Base-by-base conservation (phyloP, 2,888 invertebrate species). In the Eurois occulta region DNA sequence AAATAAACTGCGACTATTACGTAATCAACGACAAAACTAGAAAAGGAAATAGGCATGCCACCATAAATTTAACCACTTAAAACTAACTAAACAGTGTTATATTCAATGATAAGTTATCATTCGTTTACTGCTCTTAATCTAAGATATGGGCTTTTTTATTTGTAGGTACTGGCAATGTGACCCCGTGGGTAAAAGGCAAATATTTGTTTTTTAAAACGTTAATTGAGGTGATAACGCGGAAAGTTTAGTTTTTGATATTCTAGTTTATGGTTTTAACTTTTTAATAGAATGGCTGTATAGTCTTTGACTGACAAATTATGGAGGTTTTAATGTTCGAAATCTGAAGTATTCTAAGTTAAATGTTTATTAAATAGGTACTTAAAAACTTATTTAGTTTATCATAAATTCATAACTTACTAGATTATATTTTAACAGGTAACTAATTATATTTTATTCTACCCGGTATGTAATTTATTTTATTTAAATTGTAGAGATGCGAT, bases 51-150 rank as follows among this genome's bases (percentile, higher is more conserved):
- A 88, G 85, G 84, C 90, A 80, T 88, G 80, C 55, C 81, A 81
- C 78, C 77, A 73, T 89, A 89, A 89, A 85, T 78, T 82, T 68
- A 85, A 84, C 77, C 88, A 89, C 87, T 90, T 91, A 88, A 90
- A 91, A 90, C 88, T 91, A 91, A 93, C 89, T 91, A 92, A 92
- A 91, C 90, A 92, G 84, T 90, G 86, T 82, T 80, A 85, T 86
- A 90, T 89, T 90, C 91, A 82, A 90, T 91, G 94, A 94, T 94
- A 93, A 83, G 77, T 93, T 93, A 94, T 94, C 93, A 91, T 62
- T 71, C 43, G 91, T 93, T 92, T 92, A 93, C 90, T 89, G 90
- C 92, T 88, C 89, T 90, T 93, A 95, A 95, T 95, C 95, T 94
- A 46, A 92, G 95, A 95, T 95, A 95, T 85, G 87, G 87, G 8